Base-by-base conservation (phyloP, 2,797 vertebrate species). In the Valencia hispanica region DNA sequence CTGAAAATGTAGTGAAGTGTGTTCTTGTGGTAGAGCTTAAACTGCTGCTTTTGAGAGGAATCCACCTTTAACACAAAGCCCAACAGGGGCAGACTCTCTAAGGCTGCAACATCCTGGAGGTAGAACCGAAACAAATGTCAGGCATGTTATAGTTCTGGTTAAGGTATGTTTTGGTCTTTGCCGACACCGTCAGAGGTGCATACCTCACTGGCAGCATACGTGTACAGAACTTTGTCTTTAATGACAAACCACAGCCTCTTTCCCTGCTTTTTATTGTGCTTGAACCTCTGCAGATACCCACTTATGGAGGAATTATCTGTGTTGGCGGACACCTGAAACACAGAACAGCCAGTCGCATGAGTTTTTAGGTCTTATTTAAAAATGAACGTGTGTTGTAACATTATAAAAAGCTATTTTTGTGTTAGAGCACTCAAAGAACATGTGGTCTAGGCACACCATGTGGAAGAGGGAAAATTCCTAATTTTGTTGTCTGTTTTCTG, bases 151-250 rank as follows among this genome's bases (percentile, higher is more conserved):
- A 45, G 41, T 30, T 68, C 25, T 51, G 20, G 50, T 8, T 22
- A 22, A 45, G 39, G 7, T 9, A 18, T 27, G 5, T n/a, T 36
- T n/a, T 5, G 36, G 32, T 10, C 27, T 34, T 68, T 22, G n/a
- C 0, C 68, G 50, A 63, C 34, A n/a, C 2, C n/a, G 34, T 30
- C 5, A 7, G 59, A 45, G 66, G 27, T n/a, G 61, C 95, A 94
- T 93, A 99, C 98, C 98, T 99, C 98, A 80, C 98, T 99, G 79
- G 98, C 98, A 87, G 97, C 98, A 0, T 99, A 99, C 0, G 97
- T 98, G 87, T 99, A 99, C 41, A 99, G 94, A 68, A 99, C 97
- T 90, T 99, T 99, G 89, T 98, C 96, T 94, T 99, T 98, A 89
- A 99, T 98, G 87, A 99, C 98, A 74, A 99, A 99, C 98, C 98